Conservation (phyloP, 2,113 vertebrate species). For the Jacana jacana region DNA sequence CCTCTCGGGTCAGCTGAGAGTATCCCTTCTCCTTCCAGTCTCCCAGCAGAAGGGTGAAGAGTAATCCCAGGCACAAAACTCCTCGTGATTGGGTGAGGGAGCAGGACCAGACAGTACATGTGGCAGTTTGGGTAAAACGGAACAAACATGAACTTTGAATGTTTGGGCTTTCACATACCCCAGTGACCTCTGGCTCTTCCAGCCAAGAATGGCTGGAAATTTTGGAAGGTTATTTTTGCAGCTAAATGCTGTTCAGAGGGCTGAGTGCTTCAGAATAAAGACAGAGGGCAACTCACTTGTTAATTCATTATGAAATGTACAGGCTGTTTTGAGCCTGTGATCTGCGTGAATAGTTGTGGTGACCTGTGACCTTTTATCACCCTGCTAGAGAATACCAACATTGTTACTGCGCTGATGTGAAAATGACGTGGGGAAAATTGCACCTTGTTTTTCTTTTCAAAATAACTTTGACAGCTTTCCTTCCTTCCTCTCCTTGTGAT, state of each 20-base stretch:
- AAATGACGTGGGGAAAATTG: neutral
- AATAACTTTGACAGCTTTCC: neutral
- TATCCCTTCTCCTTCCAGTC: neutral
- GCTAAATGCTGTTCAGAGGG: neutral
- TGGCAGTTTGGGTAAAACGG: neutral
- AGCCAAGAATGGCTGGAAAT: neutral
- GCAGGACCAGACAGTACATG: neutral
- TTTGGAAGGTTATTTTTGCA: neutral
- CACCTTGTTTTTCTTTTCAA: neutral
- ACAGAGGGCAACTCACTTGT: neutral
- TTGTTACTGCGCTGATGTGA: neutral
- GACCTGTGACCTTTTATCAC: neutral
- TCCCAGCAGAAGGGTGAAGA: neutral
- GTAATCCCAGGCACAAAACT: neutral
- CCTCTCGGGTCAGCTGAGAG: neutral
- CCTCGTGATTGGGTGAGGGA: neutral
- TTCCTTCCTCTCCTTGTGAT: neutral
- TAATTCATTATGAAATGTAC: accelerated
- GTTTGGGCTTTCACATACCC: neutral
- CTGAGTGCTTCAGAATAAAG: neutral
- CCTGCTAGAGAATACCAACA: neutral
- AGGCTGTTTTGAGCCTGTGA: neutral
- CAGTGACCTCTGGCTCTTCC: neutral
- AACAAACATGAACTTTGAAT: neutral
- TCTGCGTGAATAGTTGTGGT: neutral